Evolutionary conservation across 2,888 invertebrate genomes (phyloP).

Genomic region (Allygus modestus): DNA sequence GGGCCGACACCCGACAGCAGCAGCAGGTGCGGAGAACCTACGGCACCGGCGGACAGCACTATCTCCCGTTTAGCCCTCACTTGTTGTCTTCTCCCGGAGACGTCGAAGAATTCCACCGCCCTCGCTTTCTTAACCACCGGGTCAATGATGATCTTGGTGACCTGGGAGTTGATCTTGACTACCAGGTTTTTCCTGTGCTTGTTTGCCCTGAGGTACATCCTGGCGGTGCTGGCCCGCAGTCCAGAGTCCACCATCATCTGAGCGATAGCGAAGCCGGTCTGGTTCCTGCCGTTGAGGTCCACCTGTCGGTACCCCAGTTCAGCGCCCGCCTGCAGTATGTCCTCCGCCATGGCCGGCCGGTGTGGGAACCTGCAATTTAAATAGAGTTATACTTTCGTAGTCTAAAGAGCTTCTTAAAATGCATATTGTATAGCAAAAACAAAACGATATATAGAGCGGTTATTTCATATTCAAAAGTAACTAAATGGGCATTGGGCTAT

Average conservation of each 20-base stretch:
- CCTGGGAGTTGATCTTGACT: slow-evolving; percentile 76
- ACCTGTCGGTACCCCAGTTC: slow-evolving; percentile 73
- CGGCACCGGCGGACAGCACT: slow-evolving; percentile 81
- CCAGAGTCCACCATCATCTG: slow-evolving; percentile 71
- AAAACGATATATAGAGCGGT: no score
- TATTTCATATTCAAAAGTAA: no score
- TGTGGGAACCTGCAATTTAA: slow-evolving; percentile 71
- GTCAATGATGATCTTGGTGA: slow-evolving; percentile 77
- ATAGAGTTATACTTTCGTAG: no score
- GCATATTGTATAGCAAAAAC: no score
- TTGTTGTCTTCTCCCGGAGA: slow-evolving; percentile 75
- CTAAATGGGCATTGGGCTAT: no score
- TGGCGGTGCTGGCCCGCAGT: slow-evolving; percentile 75
- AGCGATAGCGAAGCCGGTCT: slow-evolving; percentile 70
- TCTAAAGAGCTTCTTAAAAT: no score
- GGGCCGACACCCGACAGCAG: slow-evolving; percentile 84
- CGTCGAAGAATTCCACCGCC: slow-evolving; percentile 84
- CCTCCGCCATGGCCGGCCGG: slow-evolving; percentile 73
- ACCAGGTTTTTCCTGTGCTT: slow-evolving; percentile 72
- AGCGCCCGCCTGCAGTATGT: slow-evolving; percentile 73
- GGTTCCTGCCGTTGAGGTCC: slow-evolving; percentile 73
- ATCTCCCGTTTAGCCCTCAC: slow-evolving; percentile 82
- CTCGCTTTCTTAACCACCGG: slow-evolving; percentile 79
- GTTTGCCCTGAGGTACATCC: slow-evolving; percentile 76
- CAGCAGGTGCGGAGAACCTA: slow-evolving; percentile 83